phyloP scores from a whole-genome alignment of 30 jellyfish, hydroid and myxozoan species.

The Hydractinia symbiolongicarpus region DNA sequence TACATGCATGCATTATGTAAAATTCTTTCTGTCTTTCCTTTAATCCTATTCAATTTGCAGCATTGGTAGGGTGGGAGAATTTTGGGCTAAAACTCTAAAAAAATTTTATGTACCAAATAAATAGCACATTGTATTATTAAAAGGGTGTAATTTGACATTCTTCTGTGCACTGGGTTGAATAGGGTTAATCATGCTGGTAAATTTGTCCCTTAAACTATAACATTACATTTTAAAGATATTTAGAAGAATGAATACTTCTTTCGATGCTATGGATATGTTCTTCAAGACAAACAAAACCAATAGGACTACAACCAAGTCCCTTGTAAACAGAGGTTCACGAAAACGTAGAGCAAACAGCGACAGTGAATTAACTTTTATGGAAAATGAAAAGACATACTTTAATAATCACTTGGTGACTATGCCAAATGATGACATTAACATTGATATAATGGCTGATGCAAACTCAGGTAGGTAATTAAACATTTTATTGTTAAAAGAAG shows the following conservation, averaged over 20 bases:
- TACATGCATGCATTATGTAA: too few species aligned
- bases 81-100: too few species aligned
- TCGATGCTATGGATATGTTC: background rate
- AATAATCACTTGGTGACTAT: background rate
- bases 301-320: background rate
- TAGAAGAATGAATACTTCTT: background rate
- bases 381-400: background rate
- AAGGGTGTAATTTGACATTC: too few species aligned
- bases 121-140: too few species aligned
- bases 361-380: slow-evolving; percentile 26
- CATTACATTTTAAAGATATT: too few species aligned
- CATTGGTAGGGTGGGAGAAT: too few species aligned
- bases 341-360: slow-evolving; percentile 36
- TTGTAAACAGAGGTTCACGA: background rate
- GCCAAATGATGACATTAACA: background rate
- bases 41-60: too few species aligned
- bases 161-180: too few species aligned
- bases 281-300: background rate
- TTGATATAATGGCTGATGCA: slow-evolving; percentile 3
- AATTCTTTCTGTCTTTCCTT: too few species aligned
- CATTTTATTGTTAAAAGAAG: background rate
- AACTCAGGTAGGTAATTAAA: background rate
- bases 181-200: too few species aligned
- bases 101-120: too few species aligned
- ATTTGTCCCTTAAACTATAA: too few species aligned